Evolutionary conservation across 1,140 invertebrate species (phyloP).

Genomic region (Whitmania pigra): DNA sequence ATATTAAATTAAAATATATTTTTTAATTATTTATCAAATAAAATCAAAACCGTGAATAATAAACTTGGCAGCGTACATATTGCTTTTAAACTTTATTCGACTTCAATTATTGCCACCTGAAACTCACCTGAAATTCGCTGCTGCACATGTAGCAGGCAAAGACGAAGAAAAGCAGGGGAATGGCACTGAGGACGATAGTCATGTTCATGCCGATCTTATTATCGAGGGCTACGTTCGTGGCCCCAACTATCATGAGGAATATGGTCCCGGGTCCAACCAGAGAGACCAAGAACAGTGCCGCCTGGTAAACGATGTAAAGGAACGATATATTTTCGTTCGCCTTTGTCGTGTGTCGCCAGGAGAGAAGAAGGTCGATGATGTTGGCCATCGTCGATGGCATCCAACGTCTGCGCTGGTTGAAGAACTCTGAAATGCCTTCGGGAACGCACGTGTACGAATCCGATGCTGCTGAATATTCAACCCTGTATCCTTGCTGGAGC

Average conservation of each 20-base stretch:
- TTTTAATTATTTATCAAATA: slow-evolving; percentile 30
- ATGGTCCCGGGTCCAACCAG: slow-evolving; percentile 55
- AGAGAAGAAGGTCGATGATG: slow-evolving; percentile 51
- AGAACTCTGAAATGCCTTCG: slow-evolving; percentile 50
- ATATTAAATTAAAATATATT: neutral
- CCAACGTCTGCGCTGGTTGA: slow-evolving; percentile 48
- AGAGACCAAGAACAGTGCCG: slow-evolving; percentile 46
- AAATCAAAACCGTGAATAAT: slow-evolving; percentile 32
- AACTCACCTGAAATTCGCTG: slow-evolving; percentile 42
- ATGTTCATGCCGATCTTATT: slow-evolving; percentile 42
- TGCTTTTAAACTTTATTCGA: slow-evolving; percentile 25
- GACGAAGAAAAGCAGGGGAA: slow-evolving; percentile 45
- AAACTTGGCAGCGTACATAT: neutral
- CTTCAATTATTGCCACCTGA: slow-evolving; percentile 32
- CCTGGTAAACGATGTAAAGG: slow-evolving; percentile 43
- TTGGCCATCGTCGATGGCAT: slow-evolving; percentile 56
- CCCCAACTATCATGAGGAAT: slow-evolving; percentile 51
- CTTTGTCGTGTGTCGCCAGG: slow-evolving; percentile 47
- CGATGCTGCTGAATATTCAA: slow-evolving; percentile 55
- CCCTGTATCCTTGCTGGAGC: slow-evolving; percentile 52
- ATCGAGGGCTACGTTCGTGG: slow-evolving; percentile 48
- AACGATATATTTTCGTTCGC: slow-evolving; percentile 53
- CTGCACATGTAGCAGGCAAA: slow-evolving; percentile 44
- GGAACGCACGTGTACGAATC: slow-evolving; percentile 56
- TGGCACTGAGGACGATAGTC: slow-evolving; percentile 33